phyloP scores from a whole-genome alignment of 2,797 vertebrate genomes.

The Xerus rutilus region DNA sequence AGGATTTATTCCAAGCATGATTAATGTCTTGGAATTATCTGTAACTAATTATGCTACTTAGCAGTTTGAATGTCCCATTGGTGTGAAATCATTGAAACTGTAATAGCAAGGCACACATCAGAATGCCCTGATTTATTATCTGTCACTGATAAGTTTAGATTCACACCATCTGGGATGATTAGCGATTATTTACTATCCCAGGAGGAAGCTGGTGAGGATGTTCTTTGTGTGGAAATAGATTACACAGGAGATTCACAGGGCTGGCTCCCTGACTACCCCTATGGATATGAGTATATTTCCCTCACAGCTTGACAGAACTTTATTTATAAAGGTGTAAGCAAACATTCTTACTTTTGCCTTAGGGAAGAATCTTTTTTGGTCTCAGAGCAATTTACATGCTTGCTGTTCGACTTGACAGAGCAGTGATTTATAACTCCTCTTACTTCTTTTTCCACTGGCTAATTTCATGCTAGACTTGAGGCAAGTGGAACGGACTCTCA shows the following conservation, averaged over 20 bases:
- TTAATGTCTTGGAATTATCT: slow-evolving; percentile 81
- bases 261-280: slow-evolving; percentile 40
- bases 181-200: slow-evolving; percentile 77
- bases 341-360: slow-evolving; percentile 72
- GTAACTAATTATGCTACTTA: slow-evolving; percentile 81
- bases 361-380: slow-evolving; percentile 71
- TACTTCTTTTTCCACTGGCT: slow-evolving; percentile 46
- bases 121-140: slow-evolving; percentile 79
- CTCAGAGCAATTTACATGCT: slow-evolving; percentile 65
- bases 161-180: slow-evolving; percentile 79
- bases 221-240: slow-evolving; percentile 76
- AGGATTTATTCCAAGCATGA: slow-evolving; percentile 78
- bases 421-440: slow-evolving; percentile 69
- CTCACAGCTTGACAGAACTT: slow-evolving; percentile 70
- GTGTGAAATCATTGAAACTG: slow-evolving; percentile 78
- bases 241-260: slow-evolving; percentile 46
- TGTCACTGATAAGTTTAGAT: slow-evolving; percentile 78
- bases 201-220: slow-evolving; percentile 69
- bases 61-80: slow-evolving; percentile 71
- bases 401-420: slow-evolving; percentile 64
- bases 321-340: slow-evolving; percentile 77
- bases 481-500: slow-evolving; percentile 42
- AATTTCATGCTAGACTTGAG: slow-evolving; percentile 52
- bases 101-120: slow-evolving; percentile 72
- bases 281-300: slow-evolving; percentile 66